These are phyloP conservation scores for Danio aesculapii DNA, from an alignment of 2,797 vertebrate species.

Conservation along the genomic window DNA sequence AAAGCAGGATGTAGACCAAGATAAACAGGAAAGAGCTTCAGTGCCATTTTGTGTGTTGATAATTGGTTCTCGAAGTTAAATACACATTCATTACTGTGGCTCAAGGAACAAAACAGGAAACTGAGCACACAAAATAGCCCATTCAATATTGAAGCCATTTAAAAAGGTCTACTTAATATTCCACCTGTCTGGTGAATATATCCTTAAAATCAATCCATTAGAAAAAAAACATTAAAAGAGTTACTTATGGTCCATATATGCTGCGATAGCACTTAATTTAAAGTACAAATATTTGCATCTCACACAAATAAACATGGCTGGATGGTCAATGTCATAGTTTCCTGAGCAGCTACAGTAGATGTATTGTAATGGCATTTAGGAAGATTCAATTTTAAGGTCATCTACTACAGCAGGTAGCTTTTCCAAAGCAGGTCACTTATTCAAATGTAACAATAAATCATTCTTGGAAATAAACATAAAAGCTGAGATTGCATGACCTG, in stretches of 20 bases:
- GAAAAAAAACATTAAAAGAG: conserved; percentile 32
- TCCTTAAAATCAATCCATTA: conserved; percentile 52
- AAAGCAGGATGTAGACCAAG: conserved; percentile 53
- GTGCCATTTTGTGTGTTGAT: conserved; percentile 33
- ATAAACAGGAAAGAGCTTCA: conserved; percentile 47
- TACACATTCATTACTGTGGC: conserved; percentile 56
- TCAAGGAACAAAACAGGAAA: conserved; percentile 54
- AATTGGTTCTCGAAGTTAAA: conserved; percentile 38
- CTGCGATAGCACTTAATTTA: conserved; percentile 43
- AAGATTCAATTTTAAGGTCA: conserved; percentile 51
- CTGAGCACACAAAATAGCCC: conserved; percentile 51
- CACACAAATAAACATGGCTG: conserved; percentile 58
- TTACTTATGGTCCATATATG: conserved; percentile 47
- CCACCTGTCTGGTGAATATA: conserved; percentile 25
- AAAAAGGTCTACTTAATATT: conserved; percentile 53
- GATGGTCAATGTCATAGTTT: conserved; percentile 57
- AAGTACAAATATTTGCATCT: conserved; percentile 58
- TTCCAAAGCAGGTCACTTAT: conserved; percentile 22
- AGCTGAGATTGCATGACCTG: conserved; percentile 45
- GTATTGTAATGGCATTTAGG: conserved; percentile 49
- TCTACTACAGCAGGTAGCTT: neutral
- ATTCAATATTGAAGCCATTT: conserved; percentile 51
- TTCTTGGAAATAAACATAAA: conserved; percentile 29
- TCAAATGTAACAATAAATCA: conserved; percentile 34
- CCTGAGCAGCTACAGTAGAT: conserved; percentile 62